Evolutionary conservation across 2,888 invertebrate species (phyloP).

Genomic region (Cataglyphis altisquamis): DNA sequence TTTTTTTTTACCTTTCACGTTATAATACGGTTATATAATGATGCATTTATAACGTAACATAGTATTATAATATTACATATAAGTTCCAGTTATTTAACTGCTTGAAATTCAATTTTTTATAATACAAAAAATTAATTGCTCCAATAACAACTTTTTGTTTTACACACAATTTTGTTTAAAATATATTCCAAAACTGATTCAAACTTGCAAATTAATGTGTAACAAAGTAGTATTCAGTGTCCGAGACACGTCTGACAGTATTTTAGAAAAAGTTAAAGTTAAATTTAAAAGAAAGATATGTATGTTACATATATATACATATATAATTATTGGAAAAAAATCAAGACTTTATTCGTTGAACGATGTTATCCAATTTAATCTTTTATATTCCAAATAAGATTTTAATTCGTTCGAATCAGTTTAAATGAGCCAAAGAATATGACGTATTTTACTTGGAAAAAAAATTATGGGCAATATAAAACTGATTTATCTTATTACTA

Average conservation of each 20-base stretch:
- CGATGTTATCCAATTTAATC: slow-evolving; percentile 9
- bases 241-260: slow-evolving; percentile 49
- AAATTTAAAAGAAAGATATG: slow-evolving; percentile 19
- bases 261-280: slow-evolving; percentile 49
- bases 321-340: slow-evolving; percentile 30
- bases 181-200: not conserved
- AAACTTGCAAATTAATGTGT: slow-evolving; percentile 11
- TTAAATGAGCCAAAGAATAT: not conserved
- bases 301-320: slow-evolving; percentile 43
- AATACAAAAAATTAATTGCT: slow-evolving; percentile 1
- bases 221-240: slow-evolving; percentile 48
- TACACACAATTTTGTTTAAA: not conserved
- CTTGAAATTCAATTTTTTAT: not conserved
- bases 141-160: not conserved
- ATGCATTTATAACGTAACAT: not conserved
- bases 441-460: not conserved
- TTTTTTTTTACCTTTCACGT: not conserved
- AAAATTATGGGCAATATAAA: not conserved
- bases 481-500: not conserved
- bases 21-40: slow-evolving; percentile 8
- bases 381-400: slow-evolving; percentile 6
- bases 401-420: slow-evolving; percentile 2
- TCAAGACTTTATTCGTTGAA: slow-evolving; percentile 21
- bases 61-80: slow-evolving; percentile 12
- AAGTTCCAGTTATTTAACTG: not conserved